These are phyloP conservation scores for Cavia aperea DNA, from an alignment of 2,113 vertebrate species.

Conservation along the genomic window DNA sequence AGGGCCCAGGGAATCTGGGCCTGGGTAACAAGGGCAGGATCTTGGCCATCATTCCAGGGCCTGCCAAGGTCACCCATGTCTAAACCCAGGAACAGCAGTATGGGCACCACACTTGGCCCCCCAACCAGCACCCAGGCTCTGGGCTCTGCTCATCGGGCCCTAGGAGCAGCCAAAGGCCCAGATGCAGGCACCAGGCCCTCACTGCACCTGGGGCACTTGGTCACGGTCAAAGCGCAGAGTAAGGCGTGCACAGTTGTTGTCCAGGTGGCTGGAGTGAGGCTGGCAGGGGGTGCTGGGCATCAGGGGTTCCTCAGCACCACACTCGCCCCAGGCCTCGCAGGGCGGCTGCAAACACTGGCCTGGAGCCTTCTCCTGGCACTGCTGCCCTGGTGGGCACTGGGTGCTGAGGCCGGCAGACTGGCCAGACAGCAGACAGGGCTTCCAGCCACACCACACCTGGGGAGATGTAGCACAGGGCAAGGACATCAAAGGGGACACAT, in stretches of 20 bases:
- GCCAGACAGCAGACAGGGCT: slow-evolving; percentile 82
- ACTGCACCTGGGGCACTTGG: slow-evolving; percentile 88
- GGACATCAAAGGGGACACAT: neutral
- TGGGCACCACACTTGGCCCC: neutral
- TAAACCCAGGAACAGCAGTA: neutral
- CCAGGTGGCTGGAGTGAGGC: slow-evolving; percentile 84
- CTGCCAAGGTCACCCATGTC: neutral
- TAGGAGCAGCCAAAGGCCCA: neutral
- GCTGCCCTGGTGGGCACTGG: slow-evolving; percentile 82
- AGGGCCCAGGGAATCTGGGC: rapidly evolving
- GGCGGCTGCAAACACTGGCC: slow-evolving; percentile 88
- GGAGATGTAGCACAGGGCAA: neutral
- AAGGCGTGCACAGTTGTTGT: slow-evolving; percentile 90
- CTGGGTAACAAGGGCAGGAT: neutral
- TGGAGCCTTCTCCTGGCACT: slow-evolving; percentile 80
- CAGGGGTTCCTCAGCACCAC: slow-evolving; percentile 73
- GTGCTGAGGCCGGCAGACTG: slow-evolving; percentile 58
- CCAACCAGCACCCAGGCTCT: neutral
- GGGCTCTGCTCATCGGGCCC: neutral
- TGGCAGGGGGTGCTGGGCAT: slow-evolving; percentile 81
- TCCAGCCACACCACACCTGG: slow-evolving; percentile 90
- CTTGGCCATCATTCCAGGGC: neutral
- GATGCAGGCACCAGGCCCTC: too few species aligned
- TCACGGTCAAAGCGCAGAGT: slow-evolving; percentile 87
- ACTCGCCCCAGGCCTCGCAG: slow-evolving; percentile 88